Evolutionary conservation across 2,888 invertebrate species (phyloP), one percentile per base, ranked within the genome.

Genomic region (Autographa pulchrina): DNA sequence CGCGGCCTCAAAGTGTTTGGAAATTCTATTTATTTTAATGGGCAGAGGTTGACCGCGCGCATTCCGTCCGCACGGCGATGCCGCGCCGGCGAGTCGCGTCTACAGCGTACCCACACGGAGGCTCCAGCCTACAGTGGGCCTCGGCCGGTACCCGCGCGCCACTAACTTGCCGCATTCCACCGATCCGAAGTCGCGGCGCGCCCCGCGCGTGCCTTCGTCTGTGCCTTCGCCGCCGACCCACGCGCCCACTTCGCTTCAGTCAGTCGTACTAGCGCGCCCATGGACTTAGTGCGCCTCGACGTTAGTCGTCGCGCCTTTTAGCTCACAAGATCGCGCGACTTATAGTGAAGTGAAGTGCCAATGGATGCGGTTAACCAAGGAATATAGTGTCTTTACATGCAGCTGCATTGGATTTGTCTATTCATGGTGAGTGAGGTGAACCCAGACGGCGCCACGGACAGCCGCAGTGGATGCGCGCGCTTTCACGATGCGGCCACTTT

Each of bases 201-300:
- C 91, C 91, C 90, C 91, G 90, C 90, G 96, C 95, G 95, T 96
- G 84, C 84, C 85, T 96, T 95, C 93, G 96, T 87, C 89, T 95
- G 94, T 96, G 82, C 82, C 83, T 96, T 95, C 93, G 96, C 88
- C 89, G 97, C 88, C 89, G 97, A 97, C 97, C 97, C 97, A 97
- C 97, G 97, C 97, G 97, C 97, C 97, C 97, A 96, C 90, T 82
- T 85, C 86, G 83, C 88, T 83, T 86, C 90, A 85, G 88, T 92
- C 93, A 94, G 94, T 94, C 92, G 93, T 86, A 89, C 89, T 88
- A 89, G 91, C 89, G 93, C 94, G 92, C 90, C 90, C 92, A 88
- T 80, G 82, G 87, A 85, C 86, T 87, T 78, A 83, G 92, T 88
- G 91, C 92, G 92, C 88, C 77, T 87, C 85, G 88, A 83, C 87